Percentiles rank a stretch among this genome's conserved stretches.
Evolutionary conservation across 2,113 vertebrate genomes (phyloP).

Genomic region (Synodontis membranacea): DNA sequence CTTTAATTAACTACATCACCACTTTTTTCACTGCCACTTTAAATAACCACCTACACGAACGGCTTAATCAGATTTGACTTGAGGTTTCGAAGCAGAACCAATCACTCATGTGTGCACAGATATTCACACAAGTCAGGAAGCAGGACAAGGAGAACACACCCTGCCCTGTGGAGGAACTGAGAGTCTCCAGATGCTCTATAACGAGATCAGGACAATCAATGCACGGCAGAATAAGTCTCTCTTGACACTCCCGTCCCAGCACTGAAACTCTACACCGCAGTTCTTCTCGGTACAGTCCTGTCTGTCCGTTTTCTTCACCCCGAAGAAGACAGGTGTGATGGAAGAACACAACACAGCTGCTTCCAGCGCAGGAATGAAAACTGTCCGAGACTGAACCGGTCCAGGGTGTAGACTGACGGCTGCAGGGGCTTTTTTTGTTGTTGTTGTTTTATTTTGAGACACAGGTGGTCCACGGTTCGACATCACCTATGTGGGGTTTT

Average conservation of each 20-base stretch:
- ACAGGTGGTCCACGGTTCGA: constrained; percentile 18
- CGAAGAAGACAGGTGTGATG: background rate
- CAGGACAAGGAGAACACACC: background rate
- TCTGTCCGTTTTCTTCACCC: background rate
- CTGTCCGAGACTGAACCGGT: background rate
- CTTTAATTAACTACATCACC: background rate
- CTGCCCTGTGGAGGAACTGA: background rate
- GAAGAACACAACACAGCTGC: constrained; percentile 5
- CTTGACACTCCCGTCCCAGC: background rate
- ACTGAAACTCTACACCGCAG: constrained; percentile 25
- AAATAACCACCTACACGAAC: background rate
- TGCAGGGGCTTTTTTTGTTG: background rate
- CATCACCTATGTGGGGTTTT: background rate
- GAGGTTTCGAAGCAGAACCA: background rate
- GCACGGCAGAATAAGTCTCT: background rate
- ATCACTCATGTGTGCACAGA: background rate
- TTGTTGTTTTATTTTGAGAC: background rate
- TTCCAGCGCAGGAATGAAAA: background rate
- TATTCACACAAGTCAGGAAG: background rate
- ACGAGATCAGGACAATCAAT: constrained; percentile 17
- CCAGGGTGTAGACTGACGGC: background rate
- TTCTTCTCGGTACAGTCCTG: background rate
- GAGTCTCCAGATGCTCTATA: background rate
- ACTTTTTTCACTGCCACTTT: background rate
- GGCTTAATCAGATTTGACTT: background rate